Evolutionary conservation across 2,797 vertebrate genomes (phyloP), one percentile per base, ranked within the genome.

Genomic region (Margarornis squamiger): DNA sequence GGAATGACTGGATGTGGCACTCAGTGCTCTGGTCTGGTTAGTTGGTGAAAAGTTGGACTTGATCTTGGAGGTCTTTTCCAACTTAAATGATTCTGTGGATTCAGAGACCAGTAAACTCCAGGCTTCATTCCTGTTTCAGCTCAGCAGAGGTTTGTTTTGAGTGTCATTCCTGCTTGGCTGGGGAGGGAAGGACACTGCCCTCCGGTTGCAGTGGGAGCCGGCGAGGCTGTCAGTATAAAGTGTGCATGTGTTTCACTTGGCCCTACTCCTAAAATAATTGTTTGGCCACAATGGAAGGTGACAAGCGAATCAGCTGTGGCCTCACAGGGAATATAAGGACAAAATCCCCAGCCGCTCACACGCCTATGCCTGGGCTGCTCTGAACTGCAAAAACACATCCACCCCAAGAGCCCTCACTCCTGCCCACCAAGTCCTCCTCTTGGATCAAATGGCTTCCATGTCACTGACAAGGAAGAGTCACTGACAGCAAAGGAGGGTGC

Each of bases 261-360:
- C 96, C 63, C 59, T 21, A 30, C 63, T 94, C 95, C 96, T 91
- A 90, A 59, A 93, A 93, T 52, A 88, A 95, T 71, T 89, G 86
- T 89, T 88, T 61, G 48, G 70, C 67, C 77, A 86, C 90, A n/a
- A 41, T 26, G 58, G 79, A 90, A 96, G 93, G 96, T 96, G 95
- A 95, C 90, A 92, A 91, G 51, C 0, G 1, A 67, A 52, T 68
- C 65, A 78, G 68, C 73, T 63, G 51, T 43, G 59, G 24, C 29
- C 46, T 46, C 70, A 34, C 8, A 66, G 81, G 80, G 67, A 95
- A 6, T 8, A 93, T 4, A 51, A 63, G 59, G 74, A 93, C 74
- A 24, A 94, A 54, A 82, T 76, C 73, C 80, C 54, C 73, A 70
- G 18, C 11, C n/a, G 8, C 51, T 46, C 62, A 9, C 30, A 39